These are phyloP conservation scores for Mycogona germanica DNA, from an alignment of 2,888 invertebrate species.

Conservation along the genomic window DNA sequence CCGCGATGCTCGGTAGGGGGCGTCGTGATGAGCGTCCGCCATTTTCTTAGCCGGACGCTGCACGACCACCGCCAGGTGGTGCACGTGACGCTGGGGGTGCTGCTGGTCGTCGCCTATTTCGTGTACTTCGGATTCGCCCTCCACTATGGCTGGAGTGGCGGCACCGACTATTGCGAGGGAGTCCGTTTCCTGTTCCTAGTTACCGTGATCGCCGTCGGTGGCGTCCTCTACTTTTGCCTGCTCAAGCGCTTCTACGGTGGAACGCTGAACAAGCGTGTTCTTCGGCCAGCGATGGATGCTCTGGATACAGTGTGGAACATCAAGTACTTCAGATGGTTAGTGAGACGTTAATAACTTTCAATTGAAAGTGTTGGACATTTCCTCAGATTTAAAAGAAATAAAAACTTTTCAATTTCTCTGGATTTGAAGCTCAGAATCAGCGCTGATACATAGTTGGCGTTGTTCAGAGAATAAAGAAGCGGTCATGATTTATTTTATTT, in stretches of 20 bases:
- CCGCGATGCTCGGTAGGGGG: no score
- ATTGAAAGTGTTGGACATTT: neutral
- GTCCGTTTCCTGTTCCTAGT: conserved; percentile 58
- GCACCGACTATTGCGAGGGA: conserved; percentile 44
- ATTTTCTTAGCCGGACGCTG: neutral
- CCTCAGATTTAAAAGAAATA: no score
- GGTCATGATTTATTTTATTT: neutral
- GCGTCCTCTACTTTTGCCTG: conserved; percentile 48
- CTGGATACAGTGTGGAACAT: conserved; percentile 29
- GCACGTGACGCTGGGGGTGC: no score
- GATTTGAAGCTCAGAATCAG: neutral
- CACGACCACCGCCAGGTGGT: neutral
- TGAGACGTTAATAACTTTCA: neutral
- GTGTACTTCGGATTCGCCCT: conserved; percentile 16
- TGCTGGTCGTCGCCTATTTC: conserved; percentile 8
- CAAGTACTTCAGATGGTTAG: conserved; percentile 5
- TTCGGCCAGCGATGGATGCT: conserved; percentile 36
- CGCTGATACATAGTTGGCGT: neutral
- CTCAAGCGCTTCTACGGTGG: conserved; percentile 45
- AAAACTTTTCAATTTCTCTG: no score
- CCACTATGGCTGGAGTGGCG: conserved; percentile 5
- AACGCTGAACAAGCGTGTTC: conserved; percentile 31
- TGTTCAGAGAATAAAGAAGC: neutral
- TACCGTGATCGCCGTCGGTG: conserved; percentile 45
- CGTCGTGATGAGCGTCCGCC: no score